Evolutionary conservation across 2,113 vertebrate species (phyloP).

Genomic region (Xenopus borealis): DNA sequence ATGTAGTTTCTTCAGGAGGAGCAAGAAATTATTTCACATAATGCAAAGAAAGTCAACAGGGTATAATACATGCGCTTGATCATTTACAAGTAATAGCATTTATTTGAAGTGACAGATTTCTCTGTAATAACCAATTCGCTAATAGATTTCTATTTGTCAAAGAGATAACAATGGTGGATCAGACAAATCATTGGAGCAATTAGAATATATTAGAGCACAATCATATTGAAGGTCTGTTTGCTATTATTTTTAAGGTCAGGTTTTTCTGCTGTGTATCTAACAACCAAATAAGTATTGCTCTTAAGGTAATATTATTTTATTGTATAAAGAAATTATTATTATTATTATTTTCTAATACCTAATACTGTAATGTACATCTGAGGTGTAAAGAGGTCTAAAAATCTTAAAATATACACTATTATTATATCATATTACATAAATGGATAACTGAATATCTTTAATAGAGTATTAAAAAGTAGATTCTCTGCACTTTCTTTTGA

Average conservation of each 20-base stretch:
- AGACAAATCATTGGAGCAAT: conserved; percentile 37
- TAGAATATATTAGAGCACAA: conserved; percentile 29
- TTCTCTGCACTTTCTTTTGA: too few relatives aligned
- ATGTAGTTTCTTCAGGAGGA: conserved; percentile 37
- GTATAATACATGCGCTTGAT: conserved; percentile 35
- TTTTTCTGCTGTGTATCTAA: background rate
- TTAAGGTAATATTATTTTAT: too few relatives aligned
- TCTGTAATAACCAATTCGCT: conserved; percentile 29
- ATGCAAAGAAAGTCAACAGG: conserved; percentile 51
- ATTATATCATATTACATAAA: too few relatives aligned
- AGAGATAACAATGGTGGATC: conserved; percentile 42
- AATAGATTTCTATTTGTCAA: conserved; percentile 41
- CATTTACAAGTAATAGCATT: conserved; percentile 43
- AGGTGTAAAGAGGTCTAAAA: too few relatives aligned
- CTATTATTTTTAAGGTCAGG: conserved; percentile 12
- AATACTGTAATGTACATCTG: too few relatives aligned
- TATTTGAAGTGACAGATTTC: conserved; percentile 39
- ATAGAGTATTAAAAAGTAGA: too few relatives aligned
- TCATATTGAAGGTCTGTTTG: conserved; percentile 47
- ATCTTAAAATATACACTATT: too few relatives aligned
- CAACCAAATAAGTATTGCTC: too few relatives aligned
- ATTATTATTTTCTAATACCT: too few relatives aligned
- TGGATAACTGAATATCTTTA: too few relatives aligned
- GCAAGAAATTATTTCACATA: conserved; percentile 45
- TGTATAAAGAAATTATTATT: too few relatives aligned